Evolutionary conservation across 2,797 vertebrate species (phyloP).

Genomic region (Fringilla coelebs): DNA sequence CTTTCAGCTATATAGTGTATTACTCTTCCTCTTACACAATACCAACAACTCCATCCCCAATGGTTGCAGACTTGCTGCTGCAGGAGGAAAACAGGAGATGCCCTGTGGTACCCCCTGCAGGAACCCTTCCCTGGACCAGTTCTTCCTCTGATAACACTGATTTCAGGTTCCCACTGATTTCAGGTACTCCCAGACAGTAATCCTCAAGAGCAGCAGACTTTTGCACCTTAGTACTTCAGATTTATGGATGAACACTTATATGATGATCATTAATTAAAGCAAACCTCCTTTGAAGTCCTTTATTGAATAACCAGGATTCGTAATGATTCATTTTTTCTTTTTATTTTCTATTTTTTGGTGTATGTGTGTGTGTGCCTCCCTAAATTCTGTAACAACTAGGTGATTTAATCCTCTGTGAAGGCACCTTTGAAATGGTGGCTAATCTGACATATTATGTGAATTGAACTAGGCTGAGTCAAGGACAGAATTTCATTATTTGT

Average conservation of each 20-base stretch:
- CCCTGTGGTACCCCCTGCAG: background rate
- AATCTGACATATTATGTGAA: constrained; percentile 49
- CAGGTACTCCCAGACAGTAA: background rate
- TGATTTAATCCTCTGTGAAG: constrained; percentile 30
- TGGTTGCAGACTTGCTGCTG: background rate
- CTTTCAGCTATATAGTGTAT: background rate
- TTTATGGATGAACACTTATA: background rate
- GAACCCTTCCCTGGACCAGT: background rate
- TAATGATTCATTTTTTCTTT: background rate
- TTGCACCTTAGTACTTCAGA: background rate
- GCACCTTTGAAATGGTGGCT: background rate
- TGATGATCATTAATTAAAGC: background rate
- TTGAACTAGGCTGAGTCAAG: constrained; percentile 45
- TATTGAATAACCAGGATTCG: background rate
- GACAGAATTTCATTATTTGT: constrained; percentile 50
- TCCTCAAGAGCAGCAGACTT: background rate
- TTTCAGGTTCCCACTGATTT: background rate
- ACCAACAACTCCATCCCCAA: background rate
- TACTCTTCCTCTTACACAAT: background rate
- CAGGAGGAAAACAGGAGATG: background rate
- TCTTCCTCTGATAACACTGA: background rate
- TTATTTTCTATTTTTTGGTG: background rate
- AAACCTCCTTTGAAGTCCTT: background rate
- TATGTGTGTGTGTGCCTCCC: background rate
- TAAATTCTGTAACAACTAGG: background rate